phyloP scores from a whole-genome alignment of 2,888 invertebrate species.

The Pristionchus arcanus region DNA sequence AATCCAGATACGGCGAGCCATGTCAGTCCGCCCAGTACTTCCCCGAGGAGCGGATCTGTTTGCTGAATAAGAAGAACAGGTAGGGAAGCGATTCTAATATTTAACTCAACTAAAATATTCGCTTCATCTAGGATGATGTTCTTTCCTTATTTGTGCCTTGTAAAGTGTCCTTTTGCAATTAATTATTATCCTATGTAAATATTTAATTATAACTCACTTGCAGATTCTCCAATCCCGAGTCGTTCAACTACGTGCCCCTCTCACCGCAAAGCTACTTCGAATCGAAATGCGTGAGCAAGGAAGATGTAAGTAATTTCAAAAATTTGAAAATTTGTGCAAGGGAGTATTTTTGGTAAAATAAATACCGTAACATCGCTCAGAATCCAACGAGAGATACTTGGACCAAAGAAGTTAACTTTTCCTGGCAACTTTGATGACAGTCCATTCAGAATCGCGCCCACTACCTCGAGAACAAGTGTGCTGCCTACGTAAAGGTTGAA shows the following conservation, averaged over 20 bases:
- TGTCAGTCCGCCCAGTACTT: conserved; percentile 77
- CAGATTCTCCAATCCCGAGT: conserved; percentile 75
- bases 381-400: too few species aligned
- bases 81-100: conserved; percentile 33
- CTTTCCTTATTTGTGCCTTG: too few species aligned
- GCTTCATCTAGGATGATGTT: too few species aligned
- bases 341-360: too few species aligned
- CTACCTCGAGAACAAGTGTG: conserved; percentile 20
- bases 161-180: too few species aligned
- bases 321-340: too few species aligned
- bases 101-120: too few species aligned
- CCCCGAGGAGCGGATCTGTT: conserved; percentile 76
- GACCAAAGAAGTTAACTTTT: too few species aligned
- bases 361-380: too few species aligned
- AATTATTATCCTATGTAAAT: too few species aligned
- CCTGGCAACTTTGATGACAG: too few species aligned
- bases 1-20: conserved; percentile 70
- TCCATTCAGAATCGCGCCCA: conserved; percentile 8
- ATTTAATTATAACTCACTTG: neutral
- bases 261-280: conserved; percentile 75
- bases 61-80: conserved; percentile 78
- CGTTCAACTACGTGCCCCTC: conserved; percentile 74
- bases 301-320: conserved; percentile 17
- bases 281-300: conserved; percentile 65
- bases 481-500: conserved; percentile 2